These are phyloP conservation scores for Chlorospingus flavigularis DNA, from an alignment of 2,797 vertebrate genomes.

Conservation along the genomic window DNA sequence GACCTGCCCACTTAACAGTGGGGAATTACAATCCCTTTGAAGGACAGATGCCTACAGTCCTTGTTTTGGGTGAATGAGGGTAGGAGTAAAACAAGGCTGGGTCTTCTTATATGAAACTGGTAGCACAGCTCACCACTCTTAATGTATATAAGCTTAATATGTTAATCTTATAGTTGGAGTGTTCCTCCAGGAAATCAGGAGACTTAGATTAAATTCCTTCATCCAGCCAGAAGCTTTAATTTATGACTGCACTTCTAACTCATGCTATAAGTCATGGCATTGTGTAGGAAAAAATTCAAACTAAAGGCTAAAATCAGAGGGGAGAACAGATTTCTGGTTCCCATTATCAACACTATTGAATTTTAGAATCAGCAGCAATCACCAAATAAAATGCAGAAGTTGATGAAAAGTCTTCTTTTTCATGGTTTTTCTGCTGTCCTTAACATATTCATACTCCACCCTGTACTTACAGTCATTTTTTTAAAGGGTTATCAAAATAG, in stretches of 20 bases:
- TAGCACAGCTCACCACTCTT: not conserved
- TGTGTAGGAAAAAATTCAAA: not conserved
- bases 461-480: not conserved
- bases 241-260: not conserved
- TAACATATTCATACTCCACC: not conserved
- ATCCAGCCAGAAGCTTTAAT: not conserved
- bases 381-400: not conserved
- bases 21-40: not conserved
- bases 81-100: not conserved
- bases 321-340: not conserved
- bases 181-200: not conserved
- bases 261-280: not conserved
- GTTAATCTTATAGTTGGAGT: not conserved
- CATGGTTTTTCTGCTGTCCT: not conserved
- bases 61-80: not conserved
- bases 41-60: not conserved
- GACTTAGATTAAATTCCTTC: not conserved
- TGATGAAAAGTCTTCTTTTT: not conserved
- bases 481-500: not conserved
- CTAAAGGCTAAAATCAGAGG: not conserved
- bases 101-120: not conserved
- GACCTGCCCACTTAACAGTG: not conserved
- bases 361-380: not conserved
- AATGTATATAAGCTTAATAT: not conserved
- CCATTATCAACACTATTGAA: not conserved